A percentile compares a stretch with the other conserved stretches of the same genome.
Evolutionary conservation across 2,797 vertebrate species (phyloP).

Genomic region (Acrossocheilus fasciatus): DNA sequence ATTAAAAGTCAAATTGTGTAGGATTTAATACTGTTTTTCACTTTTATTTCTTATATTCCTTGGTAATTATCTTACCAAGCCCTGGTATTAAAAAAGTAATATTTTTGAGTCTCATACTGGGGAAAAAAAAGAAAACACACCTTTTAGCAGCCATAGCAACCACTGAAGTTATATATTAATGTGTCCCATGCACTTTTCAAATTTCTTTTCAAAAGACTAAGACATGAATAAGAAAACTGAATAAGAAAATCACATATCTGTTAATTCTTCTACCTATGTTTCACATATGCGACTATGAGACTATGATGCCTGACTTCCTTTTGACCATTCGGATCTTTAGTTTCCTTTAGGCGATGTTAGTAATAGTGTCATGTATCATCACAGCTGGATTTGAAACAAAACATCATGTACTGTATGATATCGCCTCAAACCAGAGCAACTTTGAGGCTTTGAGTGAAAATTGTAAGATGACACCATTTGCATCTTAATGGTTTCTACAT

Average conservation of each 20-base stretch:
- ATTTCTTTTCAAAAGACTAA: not conserved
- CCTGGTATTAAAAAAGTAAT: not conserved
- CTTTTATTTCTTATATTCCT: not conserved
- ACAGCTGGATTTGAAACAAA: conserved; percentile 29
- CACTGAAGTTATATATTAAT: not conserved
- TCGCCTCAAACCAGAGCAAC: not conserved
- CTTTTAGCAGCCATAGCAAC: not conserved
- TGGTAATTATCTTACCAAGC: not conserved
- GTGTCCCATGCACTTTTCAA: not conserved
- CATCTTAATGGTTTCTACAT: not conserved
- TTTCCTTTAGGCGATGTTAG: conserved; percentile 10
- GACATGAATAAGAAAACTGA: not conserved
- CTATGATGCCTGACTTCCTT: not conserved
- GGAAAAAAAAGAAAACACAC: too few relatives aligned
- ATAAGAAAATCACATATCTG: not conserved
- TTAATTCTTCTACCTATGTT: not conserved
- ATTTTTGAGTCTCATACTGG: not conserved
- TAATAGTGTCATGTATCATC: conserved; percentile 31
- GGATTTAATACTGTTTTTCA: not conserved
- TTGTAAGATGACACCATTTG: not conserved
- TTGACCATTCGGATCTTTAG: not conserved
- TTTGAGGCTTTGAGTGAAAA: not conserved
- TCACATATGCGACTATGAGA: not conserved
- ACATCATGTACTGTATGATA: not conserved
- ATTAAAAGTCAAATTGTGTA: not conserved